Evolutionary conservation across 1,140 invertebrate genomes (phyloP), one percentile per base, ranked within the genome.

Genomic region (Cyclina sinensis): DNA sequence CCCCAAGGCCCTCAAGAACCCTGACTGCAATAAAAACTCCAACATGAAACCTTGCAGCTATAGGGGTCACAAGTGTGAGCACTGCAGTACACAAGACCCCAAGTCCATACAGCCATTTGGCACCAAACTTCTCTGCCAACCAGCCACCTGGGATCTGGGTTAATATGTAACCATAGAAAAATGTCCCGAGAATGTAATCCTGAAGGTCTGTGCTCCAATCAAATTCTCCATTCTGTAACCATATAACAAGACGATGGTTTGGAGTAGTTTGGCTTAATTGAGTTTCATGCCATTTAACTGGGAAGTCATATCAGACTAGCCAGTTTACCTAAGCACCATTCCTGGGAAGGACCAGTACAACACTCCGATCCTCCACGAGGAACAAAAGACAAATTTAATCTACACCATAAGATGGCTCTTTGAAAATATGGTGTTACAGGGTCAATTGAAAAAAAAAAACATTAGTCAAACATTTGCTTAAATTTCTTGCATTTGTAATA

Each of bases 1-100:
- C 98, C 93, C 97, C 98, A 65, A 99, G 94, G 59, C 98, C 98
- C 96, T 98, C 98, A 30, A 98, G 94, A 24, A 99, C 97, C 91
- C 98, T 96, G 0, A 98, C 96, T 3, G 96, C 96, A 32, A 99
- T 95, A 0, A 99, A 96, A 18, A 97, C 93, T 24, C 96, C 97
- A 2, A 97, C 96, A 90, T 97, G 97, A 30, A 96, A 96, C 48
- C 91, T 80, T 0, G 98, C 97, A 0, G 97, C 97, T 0, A 97
- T 88, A 1, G 98, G 98, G 1, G 98, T 98, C 0, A 98, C 93
- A 11, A 99, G 95, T 0, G 98, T 98, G 18, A 98, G 94, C 5
- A 98, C 80, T 87, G 98, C 97, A 59, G 98, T 97, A 9, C 96
- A 96, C 0, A 98, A 97, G 14, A 99, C 97, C 27, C 98, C 98